Base-by-base conservation (phyloP, 1,140 invertebrate species). In the Hyles vespertilio region DNA sequence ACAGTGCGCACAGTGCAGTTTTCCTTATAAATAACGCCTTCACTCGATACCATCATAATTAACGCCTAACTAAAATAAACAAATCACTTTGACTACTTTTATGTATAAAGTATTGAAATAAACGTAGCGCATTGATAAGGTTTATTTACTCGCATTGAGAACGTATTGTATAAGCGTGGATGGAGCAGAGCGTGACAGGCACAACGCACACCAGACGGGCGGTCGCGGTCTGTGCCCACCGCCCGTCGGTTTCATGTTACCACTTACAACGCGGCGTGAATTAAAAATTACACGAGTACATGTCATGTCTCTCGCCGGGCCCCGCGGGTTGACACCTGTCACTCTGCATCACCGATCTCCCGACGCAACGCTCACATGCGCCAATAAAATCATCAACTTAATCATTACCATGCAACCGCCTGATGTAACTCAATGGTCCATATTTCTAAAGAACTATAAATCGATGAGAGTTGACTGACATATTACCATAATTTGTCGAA, bases 191-290 rank as follows among this genome's bases (percentile, higher is more conserved):
- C 70, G 68, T 73, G 68, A 73, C 70, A 68, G 58, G 60, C 61
- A 57, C 50, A 58, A 59, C 61, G 58, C 61, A 55, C 33, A 58
- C 56, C 65, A 63, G 64, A 69, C 69, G 58, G 66, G 58, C 58
- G 67, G 67, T 70, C 72, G 75, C 69, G 73, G 69, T 75, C 67
- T 55, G 66, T 63, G 69, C 61, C 65, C 70, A 63, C 66, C 61
- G 65, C 66, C 55, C 59, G 51, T 49, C 36, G 69, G 69, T 69
- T 61, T 69, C 71, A 62, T 72, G 59, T 73, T 70, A 70, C 70
- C 50, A 59, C 58, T 77, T 66, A 60, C 61, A 72, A 73, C 74
- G 77, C 67, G 66, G 63, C 56, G 63, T 66, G 77, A 79, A 77
- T 81, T 70, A 77, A 73, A 78, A 74, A 73, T 67, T 33, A 61